Evolutionary conservation across 2,888 invertebrate species (phyloP), one percentile per base, ranked within the genome.

Genomic region (Cloeon dipterum): DNA sequence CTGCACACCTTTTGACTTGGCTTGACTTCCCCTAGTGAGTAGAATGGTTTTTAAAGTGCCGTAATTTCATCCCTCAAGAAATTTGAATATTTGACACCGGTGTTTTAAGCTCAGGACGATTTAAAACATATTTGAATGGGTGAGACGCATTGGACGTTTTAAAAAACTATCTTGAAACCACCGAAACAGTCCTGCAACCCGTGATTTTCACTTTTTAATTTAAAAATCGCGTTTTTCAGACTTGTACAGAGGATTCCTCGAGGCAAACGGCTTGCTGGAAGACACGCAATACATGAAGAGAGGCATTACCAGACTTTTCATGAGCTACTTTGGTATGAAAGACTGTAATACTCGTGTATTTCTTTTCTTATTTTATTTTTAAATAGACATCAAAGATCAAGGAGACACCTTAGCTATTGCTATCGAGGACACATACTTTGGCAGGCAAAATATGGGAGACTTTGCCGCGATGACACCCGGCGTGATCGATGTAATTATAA

Each of bases 401-500:
- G 29, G 29, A n/a, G 29, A 29, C 7, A 29, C 29, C 14, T 14
- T 29, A 5, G 29, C 29, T n/a, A 16, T 29, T 29, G n/a, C 13
- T 11, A 14, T 29, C n/a, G 29, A 29, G 14, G 29, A 29, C 11
- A 16, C 29, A 29, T 29, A 11, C 34, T 58, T 59, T 26, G 50
- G 52, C n/a, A 46, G 55, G 4, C 42, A 55, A 1, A 50, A 55
- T 17, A 48, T 55, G 8, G 52, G 53, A 14, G 50, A 57, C 42
- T 63, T 63, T 42, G 52, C 46, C 16, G 47, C 47, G 4, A 56
- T 63, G 40, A 46, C 56, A 38, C 56, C 63, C 5, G 58, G 60
- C 3, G 53, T 64, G 32, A 56, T 59, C 36, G 65, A 65, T 52
- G 64, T 64, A 47, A 49, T 56, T n/a, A n/a, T n/a, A n/a, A n/a